phyloP scores from a whole-genome alignment of 2,113 vertebrate species.

The Xyrauchen texanus region DNA sequence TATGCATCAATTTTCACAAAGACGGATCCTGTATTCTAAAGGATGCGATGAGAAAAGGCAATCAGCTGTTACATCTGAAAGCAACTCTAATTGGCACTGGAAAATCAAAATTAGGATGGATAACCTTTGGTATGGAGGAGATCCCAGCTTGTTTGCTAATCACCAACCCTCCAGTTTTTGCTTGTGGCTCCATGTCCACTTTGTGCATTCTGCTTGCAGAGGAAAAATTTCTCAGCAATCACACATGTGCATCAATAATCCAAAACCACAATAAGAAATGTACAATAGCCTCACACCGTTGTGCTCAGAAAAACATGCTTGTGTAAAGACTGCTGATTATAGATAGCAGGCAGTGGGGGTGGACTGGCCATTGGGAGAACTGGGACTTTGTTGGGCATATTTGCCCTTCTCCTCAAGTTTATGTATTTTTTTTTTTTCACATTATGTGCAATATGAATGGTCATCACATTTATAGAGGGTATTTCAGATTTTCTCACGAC shows the following conservation, averaged over 20 bases:
- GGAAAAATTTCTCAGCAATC: not conserved
- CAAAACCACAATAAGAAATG: not conserved
- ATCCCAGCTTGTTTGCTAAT: constrained; percentile 9
- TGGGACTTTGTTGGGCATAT: too few species aligned
- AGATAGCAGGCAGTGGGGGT: not conserved
- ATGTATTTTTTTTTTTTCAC: too few species aligned
- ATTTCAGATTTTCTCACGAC: too few species aligned
- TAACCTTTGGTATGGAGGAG: constrained; percentile 17
- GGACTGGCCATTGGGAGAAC: too few species aligned
- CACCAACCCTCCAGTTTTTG: not conserved
- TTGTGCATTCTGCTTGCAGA: not conserved
- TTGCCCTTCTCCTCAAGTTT: too few species aligned
- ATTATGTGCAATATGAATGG: too few species aligned
- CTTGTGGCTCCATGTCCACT: not conserved
- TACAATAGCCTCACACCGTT: not conserved
- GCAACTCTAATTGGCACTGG: not conserved
- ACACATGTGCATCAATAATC: constrained; percentile 9
- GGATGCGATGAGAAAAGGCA: not conserved
- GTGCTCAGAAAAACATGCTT: not conserved
- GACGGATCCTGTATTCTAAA: not conserved
- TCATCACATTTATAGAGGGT: too few species aligned
- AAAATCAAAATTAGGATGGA: constrained; percentile 5
- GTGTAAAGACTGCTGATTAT: constrained; percentile 1
- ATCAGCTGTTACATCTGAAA: constrained; percentile 23
- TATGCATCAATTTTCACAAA: not conserved